Evolutionary conservation across 2,888 invertebrate species (phyloP).

Genomic region (Julus scanicus): DNA sequence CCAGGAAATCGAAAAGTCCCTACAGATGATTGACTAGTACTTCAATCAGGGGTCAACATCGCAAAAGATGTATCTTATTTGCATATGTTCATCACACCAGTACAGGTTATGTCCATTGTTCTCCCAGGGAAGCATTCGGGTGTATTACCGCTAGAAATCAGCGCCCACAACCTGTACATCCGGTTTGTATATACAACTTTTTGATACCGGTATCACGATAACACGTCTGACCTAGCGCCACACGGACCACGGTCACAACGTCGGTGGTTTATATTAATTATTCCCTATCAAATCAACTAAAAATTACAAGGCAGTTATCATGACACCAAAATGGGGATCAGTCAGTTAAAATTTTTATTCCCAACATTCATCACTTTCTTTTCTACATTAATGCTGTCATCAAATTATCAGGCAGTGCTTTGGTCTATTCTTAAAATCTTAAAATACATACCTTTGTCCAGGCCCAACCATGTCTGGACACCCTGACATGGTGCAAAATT

Average conservation of each 20-base stretch:
- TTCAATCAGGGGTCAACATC: constrained; percentile 13
- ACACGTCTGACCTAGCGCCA: background rate
- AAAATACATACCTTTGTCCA: constrained; percentile 78
- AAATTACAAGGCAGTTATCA: background rate
- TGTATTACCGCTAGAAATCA: background rate
- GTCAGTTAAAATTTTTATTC: no score
- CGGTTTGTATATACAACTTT: background rate
- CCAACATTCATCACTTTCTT: no score
- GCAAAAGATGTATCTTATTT: background rate
- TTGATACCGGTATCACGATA: background rate
- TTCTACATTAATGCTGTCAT: no score
- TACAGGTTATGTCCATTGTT: constrained; percentile 18
- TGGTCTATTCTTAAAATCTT: constrained; percentile 61
- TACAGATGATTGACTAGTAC: background rate
- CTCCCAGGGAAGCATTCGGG: background rate
- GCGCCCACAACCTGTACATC: background rate
- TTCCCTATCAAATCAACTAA: background rate
- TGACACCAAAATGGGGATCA: no score
- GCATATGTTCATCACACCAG: background rate
- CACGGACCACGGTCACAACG: no score
- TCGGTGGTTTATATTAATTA: no score
- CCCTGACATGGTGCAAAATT: constrained; percentile 95
- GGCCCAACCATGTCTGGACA: constrained; percentile 99
- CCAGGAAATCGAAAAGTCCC: background rate
- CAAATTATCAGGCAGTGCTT: no score